These are phyloP conservation scores for Melanotaenia trifasciata DNA, from an alignment of 2,797 vertebrate genomes.

Conservation along the genomic window DNA sequence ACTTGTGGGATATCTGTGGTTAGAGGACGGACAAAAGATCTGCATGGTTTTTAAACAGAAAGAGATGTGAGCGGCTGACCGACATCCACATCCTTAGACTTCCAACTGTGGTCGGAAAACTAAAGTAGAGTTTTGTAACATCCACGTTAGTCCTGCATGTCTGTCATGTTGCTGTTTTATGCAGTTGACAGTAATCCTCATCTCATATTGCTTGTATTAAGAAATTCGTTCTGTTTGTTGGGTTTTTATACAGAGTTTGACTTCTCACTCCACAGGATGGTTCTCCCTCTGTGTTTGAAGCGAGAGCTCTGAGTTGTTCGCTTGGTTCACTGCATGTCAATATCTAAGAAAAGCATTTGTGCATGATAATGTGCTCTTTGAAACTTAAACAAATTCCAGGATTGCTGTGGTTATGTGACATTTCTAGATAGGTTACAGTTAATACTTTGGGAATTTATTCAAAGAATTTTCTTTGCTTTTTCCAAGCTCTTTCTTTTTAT, in stretches of 20 bases:
- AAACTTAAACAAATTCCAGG: slow-evolving; percentile 34
- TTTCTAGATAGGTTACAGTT: no score
- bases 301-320: slow-evolving; percentile 26
- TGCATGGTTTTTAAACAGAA: slow-evolving; percentile 47
- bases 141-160: slow-evolving; percentile 28
- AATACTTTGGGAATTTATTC: no score
- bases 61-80: slow-evolving; percentile 41
- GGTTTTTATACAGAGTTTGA: slow-evolving; percentile 31
- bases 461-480: no score
- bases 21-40: slow-evolving; percentile 51
- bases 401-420: background rate
- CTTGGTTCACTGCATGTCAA: slow-evolving; percentile 40
- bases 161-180: slow-evolving; percentile 27
- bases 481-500: no score
- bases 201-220: slow-evolving; percentile 47
- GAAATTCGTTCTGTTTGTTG: slow-evolving; percentile 47
- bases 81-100: slow-evolving; percentile 39
- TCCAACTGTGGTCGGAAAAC: slow-evolving; percentile 48
- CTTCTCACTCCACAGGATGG: slow-evolving; percentile 19
- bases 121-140: slow-evolving; percentile 31
- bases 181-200: slow-evolving; percentile 44
- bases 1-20: slow-evolving; percentile 53
- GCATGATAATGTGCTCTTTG: slow-evolving; percentile 35
- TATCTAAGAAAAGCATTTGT: slow-evolving; percentile 32
- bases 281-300: slow-evolving; percentile 42